phyloP scores from a whole-genome alignment of 2,888 invertebrate species.

The Coremacera marginata region DNA sequence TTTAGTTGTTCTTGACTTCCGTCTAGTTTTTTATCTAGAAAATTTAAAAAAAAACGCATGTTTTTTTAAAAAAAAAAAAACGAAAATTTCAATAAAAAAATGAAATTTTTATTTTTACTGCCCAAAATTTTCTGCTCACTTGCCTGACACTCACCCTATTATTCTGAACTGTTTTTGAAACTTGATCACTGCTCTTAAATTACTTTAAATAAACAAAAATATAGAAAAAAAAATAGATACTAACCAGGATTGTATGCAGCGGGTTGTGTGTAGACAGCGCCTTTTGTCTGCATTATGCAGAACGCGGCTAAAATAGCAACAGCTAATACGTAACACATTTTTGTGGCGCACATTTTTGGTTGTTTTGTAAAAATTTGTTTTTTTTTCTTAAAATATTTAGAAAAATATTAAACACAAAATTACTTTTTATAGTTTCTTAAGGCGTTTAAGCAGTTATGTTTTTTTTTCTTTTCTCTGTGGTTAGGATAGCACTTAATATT shows the following conservation, averaged over 20 bases:
- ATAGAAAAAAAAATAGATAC: conserved; percentile 49
- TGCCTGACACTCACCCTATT: no score
- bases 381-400: conserved; percentile 1
- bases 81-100: not conserved
- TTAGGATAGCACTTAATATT: not conserved
- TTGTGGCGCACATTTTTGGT: conserved; percentile 57
- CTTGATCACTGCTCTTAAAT: not conserved
- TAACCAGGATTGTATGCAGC: conserved; percentile 63
- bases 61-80: conserved; percentile 28
- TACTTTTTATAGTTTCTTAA: no score
- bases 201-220: conserved; percentile 14
- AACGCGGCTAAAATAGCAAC: conserved; percentile 53
- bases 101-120: no score
- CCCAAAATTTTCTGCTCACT: not conserved
- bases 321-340: conserved; percentile 56
- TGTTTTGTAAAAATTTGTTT: conserved; percentile 1
- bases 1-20: no score
- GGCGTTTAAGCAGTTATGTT: not conserved
- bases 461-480: not conserved
- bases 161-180: not conserved
- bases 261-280: conserved; percentile 63
- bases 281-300: conserved; percentile 50
- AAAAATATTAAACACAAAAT: no score
- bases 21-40: not conserved
- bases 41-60: not conserved